A percentile compares a stretch with the other conserved stretches of the same genome.
phyloP scores from a whole-genome alignment of 2,888 invertebrate species.

The Apotomis capreana region DNA sequence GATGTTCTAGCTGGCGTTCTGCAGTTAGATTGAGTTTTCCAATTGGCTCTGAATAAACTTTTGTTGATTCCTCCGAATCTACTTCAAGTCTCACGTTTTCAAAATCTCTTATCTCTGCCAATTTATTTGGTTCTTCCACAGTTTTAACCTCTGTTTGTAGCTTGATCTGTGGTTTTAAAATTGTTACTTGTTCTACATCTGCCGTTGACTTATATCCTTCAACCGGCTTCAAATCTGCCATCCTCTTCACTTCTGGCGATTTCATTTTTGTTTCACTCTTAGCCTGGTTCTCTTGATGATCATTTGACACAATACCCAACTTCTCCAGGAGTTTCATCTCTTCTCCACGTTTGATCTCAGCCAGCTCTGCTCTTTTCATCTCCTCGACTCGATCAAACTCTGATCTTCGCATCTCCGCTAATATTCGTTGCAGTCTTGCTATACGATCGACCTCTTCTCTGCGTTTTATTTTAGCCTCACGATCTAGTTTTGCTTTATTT shows the following conservation, averaged over 20 bases:
- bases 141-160: background rate
- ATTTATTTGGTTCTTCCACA: background rate
- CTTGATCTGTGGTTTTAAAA: background rate
- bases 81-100: background rate
- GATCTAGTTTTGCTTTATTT: background rate
- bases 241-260: too few species aligned
- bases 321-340: slow-evolving; percentile 5
- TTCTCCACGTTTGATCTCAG: slow-evolving; percentile 3
- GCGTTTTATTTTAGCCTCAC: slow-evolving; percentile 3
- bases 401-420: background rate
- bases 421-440: slow-evolving; percentile 12
- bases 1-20: background rate
- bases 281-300: background rate
- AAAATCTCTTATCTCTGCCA: background rate
- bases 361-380: background rate
- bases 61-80: background rate
- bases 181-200: background rate
- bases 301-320: slow-evolving; percentile 5
- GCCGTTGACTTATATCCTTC: background rate
- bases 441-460: background rate
- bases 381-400: background rate
- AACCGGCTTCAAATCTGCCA: too few species aligned
- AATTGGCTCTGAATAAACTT: background rate
- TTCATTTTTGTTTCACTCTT: background rate
- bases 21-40: background rate